phyloP scores from a whole-genome alignment of 2,113 vertebrate genomes.

The Oryzias woworae region DNA sequence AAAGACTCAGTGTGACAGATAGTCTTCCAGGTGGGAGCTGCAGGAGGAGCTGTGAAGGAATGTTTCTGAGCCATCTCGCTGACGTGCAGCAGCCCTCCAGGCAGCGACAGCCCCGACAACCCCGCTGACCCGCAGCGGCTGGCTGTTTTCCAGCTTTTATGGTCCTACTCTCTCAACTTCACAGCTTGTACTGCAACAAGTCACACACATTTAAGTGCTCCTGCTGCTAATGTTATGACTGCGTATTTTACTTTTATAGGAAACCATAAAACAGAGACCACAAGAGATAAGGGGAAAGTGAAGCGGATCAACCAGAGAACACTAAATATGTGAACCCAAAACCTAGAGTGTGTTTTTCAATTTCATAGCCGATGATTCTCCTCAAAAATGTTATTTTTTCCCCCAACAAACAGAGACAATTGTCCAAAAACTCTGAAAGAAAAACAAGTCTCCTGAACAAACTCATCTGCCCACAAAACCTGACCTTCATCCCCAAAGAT shows the following conservation, averaged over 20 bases:
- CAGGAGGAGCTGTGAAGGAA: constrained; percentile 6
- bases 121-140: neutral
- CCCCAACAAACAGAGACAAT: no score
- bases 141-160: neutral
- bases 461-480: no score
- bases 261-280: neutral
- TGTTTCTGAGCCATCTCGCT: neutral
- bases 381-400: no score
- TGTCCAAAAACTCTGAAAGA: no score
- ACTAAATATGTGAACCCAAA: no score
- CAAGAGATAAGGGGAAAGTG: neutral
- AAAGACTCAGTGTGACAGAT: neutral
- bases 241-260: neutral
- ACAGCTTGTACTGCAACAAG: no score
- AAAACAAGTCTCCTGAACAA: no score
- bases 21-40: constrained; percentile 1
- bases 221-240: no score
- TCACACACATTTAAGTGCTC: no score
- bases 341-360: no score
- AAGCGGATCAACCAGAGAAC: neutral
- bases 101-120: neutral
- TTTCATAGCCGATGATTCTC: no score
- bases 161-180: neutral
- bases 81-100: neutral
- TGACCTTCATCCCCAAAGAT: no score